These are phyloP conservation scores for Calidris pugnax DNA, from an alignment of 2,113 vertebrate genomes.

Conservation along the genomic window DNA sequence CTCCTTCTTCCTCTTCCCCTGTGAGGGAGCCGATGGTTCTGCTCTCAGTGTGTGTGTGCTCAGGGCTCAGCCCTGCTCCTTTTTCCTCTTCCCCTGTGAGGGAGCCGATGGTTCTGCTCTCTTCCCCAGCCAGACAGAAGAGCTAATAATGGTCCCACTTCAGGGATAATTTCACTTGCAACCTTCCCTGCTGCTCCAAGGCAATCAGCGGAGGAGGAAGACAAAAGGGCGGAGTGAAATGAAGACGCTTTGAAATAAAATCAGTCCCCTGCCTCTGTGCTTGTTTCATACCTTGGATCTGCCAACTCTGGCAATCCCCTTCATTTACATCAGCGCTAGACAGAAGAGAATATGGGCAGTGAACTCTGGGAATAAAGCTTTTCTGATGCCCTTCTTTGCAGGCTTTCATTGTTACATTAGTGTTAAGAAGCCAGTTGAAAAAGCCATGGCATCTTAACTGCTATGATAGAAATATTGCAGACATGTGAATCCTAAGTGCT, in stretches of 20 bases:
- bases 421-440: background rate
- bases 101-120: background rate
- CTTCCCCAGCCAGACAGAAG: background rate
- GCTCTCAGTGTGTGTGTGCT: background rate
- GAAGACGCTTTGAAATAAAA: background rate
- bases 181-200: background rate
- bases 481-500: background rate
- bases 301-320: background rate
- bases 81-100: accelerated
- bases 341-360: background rate
- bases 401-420: background rate
- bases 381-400: background rate
- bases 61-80: background rate
- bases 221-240: background rate
- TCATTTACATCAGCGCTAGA: background rate
- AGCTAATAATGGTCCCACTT: background rate
- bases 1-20: background rate
- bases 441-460: background rate
- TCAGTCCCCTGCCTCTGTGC: background rate
- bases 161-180: background rate
- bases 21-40: accelerated
- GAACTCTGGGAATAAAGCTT: background rate
- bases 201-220: background rate
- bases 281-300: background rate
- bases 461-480: background rate